Percentiles rank a stretch among this genome's conserved stretches.
Conservation (phyloP, 2,888 invertebrate genomes). For the Lithophane semibrunnea region DNA sequence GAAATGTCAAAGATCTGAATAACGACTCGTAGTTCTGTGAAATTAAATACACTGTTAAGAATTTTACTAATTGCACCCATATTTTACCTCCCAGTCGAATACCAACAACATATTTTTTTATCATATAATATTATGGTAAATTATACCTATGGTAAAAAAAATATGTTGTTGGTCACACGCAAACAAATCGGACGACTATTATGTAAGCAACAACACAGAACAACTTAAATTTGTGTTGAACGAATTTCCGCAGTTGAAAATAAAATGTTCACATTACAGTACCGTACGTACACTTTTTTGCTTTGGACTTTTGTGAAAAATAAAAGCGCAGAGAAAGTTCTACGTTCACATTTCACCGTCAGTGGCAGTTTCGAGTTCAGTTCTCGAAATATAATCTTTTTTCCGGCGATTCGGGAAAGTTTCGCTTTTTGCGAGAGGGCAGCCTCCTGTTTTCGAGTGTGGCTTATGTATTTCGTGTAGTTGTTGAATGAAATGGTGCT, state of each 20-base stretch:
- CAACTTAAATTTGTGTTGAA: conserved; percentile 48
- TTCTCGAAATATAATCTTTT: conserved; percentile 55
- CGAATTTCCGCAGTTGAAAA: conserved; percentile 56
- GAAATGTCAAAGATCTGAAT: neutral
- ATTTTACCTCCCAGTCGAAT: neutral
- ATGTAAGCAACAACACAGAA: conserved; percentile 26
- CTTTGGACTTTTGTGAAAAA: conserved; percentile 63
- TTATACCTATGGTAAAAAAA: no score
- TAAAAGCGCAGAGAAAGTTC: conserved; percentile 60
- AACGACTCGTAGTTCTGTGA: neutral
- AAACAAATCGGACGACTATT: conserved; percentile 14
- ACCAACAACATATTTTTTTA: neutral
- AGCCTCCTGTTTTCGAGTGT: conserved; percentile 21
- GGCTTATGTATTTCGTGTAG: conserved; percentile 26
- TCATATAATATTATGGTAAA: neutral
- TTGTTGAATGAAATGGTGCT: conserved; percentile 8
- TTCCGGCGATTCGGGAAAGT: conserved; percentile 45
- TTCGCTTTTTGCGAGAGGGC: conserved; percentile 34
- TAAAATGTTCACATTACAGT: conserved; percentile 57
- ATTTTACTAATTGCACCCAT: neutral
- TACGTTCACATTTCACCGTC: conserved; percentile 64
- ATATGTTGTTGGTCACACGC: no score
- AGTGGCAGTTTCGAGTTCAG: conserved; percentile 57
- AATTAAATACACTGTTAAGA: neutral
- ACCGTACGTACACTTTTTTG: conserved; percentile 55